Evolutionary conservation across 2,888 invertebrate genomes (phyloP), one percentile per base, ranked within the genome.

Genomic region (Platerodrilus igneus): DNA sequence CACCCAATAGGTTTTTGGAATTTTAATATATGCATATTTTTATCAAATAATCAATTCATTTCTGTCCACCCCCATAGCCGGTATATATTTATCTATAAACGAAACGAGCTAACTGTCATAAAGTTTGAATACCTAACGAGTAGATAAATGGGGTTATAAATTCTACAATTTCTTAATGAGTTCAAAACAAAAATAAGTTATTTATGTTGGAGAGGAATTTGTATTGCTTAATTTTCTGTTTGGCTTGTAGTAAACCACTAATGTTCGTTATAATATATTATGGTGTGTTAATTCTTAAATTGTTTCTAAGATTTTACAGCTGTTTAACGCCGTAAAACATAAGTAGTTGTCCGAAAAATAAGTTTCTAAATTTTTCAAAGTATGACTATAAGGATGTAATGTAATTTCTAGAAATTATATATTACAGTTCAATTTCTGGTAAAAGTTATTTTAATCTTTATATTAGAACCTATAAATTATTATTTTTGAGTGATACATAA

Each of bases 161-260:
- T 55, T 47, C 49, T 31, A 45, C 51, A 47, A 53, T 53, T 53
- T 52, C 50, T 52, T 56, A 56, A 56, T 56, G 56, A 55, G n/a
- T 51, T 50, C 43, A 32, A 15, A 26, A 37, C 29, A 51, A 51
- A 51, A 50, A 52, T 50, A 48, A 47, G 51, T 53, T 54, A 50
- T 52, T 52, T 52, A 50, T 48, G 52, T 51, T 50, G 48, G 15
- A 10, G 4, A 9, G 21, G 32, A 32, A 37, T 37, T 37, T 31
- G 20, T 30, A 15, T 37, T 19, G 9, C 27, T 35, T 15, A 28
- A 30, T 37, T 37, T 37, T 28, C 25, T 37, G 17, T 37, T 22
- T 37, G 18, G 18, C 14, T 31, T 37, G 25, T 17, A 37, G 26
- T 8, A 20, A n/a, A 31, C 19, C 23, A 16, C 31, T 25, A 32